Evolutionary conservation across 2,113 vertebrate genomes (phyloP), one percentile per base, ranked within the genome.

Genomic region (Petrocephalus microphthalmus): DNA sequence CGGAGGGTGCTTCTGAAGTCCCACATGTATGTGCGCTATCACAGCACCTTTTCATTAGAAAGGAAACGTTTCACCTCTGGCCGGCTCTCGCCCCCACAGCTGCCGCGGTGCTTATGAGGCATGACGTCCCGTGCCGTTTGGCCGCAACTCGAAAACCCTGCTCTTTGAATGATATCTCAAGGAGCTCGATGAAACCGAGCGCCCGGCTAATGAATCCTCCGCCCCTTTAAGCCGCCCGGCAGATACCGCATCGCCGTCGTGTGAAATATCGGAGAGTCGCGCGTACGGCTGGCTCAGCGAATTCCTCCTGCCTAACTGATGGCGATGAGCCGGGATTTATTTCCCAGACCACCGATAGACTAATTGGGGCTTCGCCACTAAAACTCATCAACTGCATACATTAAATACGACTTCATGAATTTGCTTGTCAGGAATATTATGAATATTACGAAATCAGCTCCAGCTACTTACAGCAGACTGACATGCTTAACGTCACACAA

Each of bases 381-480:
- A 78, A 37, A 78, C 33, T 78, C 71, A 78, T 78, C 71, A 78
- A 19, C 71, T 78, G 71, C 71, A 78, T 78, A 19, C 15, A 78
- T 78, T 78, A 78, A 37, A 78, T 78, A 78, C 15, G 71, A 78
- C 71, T 78, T 78, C 15, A 42, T 78, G 71, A 78, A 78, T 78
- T 78, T 78, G 71, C 71, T 42, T 78, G 71, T 78, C 71, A 42
- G 71, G 33, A 17, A 78, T 15, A 78, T 78, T 78, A 15, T 42
- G 71, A 78, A 78, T 78, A 42, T 78, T 42, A 78, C 3, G 33
- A 42, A 78, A 42, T 42, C 17, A 33, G 71, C 71, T 37, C 15
- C 71, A 33, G 71, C 25, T 17, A 37, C 67, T 15, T 19, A 37
- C 29, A 17, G 67, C 33, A 0, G 0, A 15, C 71, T 37, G 71